These are phyloP conservation scores for Lagopus leucura DNA, from an alignment of 2,113 vertebrate genomes.

Conservation along the genomic window DNA sequence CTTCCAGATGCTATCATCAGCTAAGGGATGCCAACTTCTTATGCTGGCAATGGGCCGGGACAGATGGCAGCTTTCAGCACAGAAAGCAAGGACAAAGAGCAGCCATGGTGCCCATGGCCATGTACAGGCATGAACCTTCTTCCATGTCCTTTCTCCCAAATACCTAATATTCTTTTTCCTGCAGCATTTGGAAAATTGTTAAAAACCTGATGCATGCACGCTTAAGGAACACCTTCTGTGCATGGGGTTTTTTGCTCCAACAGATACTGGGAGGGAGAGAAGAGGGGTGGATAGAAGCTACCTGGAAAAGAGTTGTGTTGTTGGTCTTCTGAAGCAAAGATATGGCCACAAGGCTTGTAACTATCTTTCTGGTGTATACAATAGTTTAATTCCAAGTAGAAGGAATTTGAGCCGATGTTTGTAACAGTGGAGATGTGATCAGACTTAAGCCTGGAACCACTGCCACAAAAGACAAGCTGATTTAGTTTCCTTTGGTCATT, in stretches of 20 bases:
- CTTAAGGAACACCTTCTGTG: neutral
- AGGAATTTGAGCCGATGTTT: neutral
- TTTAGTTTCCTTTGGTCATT: neutral
- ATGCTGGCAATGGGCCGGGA: neutral
- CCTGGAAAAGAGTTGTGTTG: neutral
- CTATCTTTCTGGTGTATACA: neutral
- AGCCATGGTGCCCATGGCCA: neutral
- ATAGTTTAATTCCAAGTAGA: neutral
- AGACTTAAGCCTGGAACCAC: neutral
- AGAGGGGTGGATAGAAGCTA: neutral
- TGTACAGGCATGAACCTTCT: neutral
- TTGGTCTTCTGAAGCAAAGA: neutral
- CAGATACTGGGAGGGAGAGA: neutral
- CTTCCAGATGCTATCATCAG: conserved; percentile 8
- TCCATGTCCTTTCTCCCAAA: neutral
- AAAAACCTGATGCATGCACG: neutral
- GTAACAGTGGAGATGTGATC: neutral
- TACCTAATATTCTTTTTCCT: neutral
- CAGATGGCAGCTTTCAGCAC: conserved; percentile 27
- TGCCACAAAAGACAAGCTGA: neutral
- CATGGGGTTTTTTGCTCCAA: neutral
- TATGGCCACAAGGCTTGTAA: neutral
- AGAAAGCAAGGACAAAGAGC: neutral
- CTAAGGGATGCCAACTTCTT: neutral
- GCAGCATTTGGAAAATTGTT: neutral